These are phyloP conservation scores for Matsumurasca onukii DNA, from an alignment of 1,140 invertebrate genomes.

Conservation along the genomic window DNA sequence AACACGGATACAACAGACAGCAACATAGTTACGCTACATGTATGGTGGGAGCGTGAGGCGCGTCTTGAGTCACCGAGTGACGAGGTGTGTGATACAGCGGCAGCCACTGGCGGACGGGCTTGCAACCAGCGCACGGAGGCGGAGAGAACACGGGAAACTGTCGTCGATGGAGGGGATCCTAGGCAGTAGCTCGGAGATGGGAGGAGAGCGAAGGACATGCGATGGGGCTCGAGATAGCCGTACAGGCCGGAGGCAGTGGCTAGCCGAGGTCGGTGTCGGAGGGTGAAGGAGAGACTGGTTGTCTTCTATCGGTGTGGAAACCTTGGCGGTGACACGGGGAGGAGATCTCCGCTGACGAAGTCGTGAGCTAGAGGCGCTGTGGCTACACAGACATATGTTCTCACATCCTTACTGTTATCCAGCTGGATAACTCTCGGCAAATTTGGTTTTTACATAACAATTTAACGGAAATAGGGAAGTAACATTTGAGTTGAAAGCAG, in stretches of 20 bases:
- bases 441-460: no score
- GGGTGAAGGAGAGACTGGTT: constrained; percentile 56
- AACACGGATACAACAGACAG: not conserved
- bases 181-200: constrained; percentile 54
- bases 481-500: no score
- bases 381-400: no score
- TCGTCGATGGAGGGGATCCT: constrained; percentile 69
- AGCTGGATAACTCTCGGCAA: not conserved
- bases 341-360: constrained; percentile 56
- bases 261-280: constrained; percentile 80
- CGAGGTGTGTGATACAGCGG: constrained; percentile 54
- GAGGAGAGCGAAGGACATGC: constrained; percentile 76
- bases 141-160: constrained; percentile 81
- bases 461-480: no score
- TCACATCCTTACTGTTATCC: no score
- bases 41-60: constrained; percentile 76
- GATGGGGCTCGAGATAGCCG: constrained; percentile 73
- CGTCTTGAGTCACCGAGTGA: constrained; percentile 66
- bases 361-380: constrained; percentile 50
- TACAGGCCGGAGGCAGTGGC: constrained; percentile 80
- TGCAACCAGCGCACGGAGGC: constrained; percentile 58
- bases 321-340: constrained; percentile 62
- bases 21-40: constrained; percentile 59
- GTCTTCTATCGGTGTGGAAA: constrained; percentile 58
- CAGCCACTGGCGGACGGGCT: constrained; percentile 53